Evolutionary conservation across 2,888 invertebrate species (phyloP), one percentile per base, ranked within the genome.

Genomic region (Pocota personata): DNA sequence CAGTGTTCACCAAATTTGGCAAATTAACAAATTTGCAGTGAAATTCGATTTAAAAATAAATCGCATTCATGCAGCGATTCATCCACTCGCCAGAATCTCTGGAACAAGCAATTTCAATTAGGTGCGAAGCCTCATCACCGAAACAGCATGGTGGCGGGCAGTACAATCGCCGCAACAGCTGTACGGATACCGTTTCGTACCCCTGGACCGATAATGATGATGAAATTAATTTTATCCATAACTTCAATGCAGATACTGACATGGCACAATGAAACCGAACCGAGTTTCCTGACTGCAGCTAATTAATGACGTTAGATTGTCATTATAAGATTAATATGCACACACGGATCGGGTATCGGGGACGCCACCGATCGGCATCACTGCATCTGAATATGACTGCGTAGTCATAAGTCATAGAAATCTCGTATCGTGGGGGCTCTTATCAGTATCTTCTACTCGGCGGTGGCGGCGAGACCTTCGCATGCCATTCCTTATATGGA

Each of bases 101-200:
- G 84, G 58, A 71, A 84, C 84, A 84, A 80, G 84, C 84, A 84
- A 80, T 80, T 84, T 84, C 84, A 84, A 84, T 84, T 84, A 84
- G 84, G 84, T 80, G 84, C 75, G 64, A 84, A 60, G 79, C 72
- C 73, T 62, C 73, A 83, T 83, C 83, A 66, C 58, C 52, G 35
- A 60, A n/a, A 16, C 78, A 77, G 50, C 71, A 58, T 57, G 58
- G 19, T 43, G 37, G 48, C 35, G 52, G 10, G 32, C 35, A 50
- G 10, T 14, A 35, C 8, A 21, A 52, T 58, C 77, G 24, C 8
- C 58, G n/a, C n/a, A 24, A 24, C 24, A 24, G 24, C 24, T 24
- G 24, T 3, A 24, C 4, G 24, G 24, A 24, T 24, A 72, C 19
- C 57, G 62, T 57, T 62, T 46, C 69, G 37, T 66, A 16, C n/a